Evolutionary conservation across 2,888 invertebrate genomes (phyloP), one percentile per base, ranked within the genome.

Genomic region (Harpalus rufipes): DNA sequence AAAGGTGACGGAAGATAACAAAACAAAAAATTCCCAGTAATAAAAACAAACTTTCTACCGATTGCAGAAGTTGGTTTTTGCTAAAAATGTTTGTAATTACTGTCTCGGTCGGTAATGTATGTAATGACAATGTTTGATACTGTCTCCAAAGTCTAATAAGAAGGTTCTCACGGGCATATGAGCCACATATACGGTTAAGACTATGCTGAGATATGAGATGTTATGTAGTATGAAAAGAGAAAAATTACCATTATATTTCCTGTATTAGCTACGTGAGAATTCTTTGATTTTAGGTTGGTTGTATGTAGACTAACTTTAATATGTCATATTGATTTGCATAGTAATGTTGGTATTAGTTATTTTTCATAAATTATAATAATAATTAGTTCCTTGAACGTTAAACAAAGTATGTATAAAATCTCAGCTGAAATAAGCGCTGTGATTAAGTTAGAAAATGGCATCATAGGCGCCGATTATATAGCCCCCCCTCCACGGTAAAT

Each of bases 101-200:
- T 14, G 14, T 41, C 32, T 68, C 14, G 68, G 32, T 39, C 10
- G 78, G n/a, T 78, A 78, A 76, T 76, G 44, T 51, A 16, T 7
- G 14, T 76, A 76, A 78, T 78, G 78, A 78, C 78, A 78, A 78
- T 76, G 78, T 78, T 78, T 78, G 78, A 78, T 78, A 25, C 56
- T 78, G 78, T 78, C 78, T 78, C 78, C 78, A 1, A 68, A 78
- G 78, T 78, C 56, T 78, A 78, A 78, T 78, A 78, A 78, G 56
- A 56, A 8, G 14, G 58, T 78, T 78, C 78, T 56, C 78, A 78
- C 78, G 58, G 32, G 21, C 63, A 63, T 21, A 63, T 4, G 32
- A 14, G 2, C 18, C 16, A 7, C 18, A 63, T 12, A 63, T 63
- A 51, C 10, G 44, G 44, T 51, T 32, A 51, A 51, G 10, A 21